A percentile compares a stretch with the other conserved stretches of the same genome.
These are phyloP conservation scores for Anableps anableps DNA, from an alignment of 2,797 vertebrate species.

Conservation along the genomic window DNA sequence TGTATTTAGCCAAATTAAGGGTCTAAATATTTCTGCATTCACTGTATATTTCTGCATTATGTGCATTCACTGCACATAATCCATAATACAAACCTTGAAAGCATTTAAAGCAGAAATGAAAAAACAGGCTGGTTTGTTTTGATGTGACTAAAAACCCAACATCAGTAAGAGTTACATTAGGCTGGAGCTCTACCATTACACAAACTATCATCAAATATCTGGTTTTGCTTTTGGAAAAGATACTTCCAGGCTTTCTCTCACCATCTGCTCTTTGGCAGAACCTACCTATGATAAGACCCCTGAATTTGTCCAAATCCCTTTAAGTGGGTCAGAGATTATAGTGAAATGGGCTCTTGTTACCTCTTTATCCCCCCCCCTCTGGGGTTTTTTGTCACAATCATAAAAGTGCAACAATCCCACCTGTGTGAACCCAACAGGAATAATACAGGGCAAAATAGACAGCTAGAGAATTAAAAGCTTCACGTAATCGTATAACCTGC, in stretches of 20 bases:
- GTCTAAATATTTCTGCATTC: too few species aligned
- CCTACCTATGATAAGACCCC: slow-evolving; percentile 37
- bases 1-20: too few species aligned
- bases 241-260: slow-evolving; percentile 12
- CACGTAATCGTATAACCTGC: slow-evolving; percentile 20
- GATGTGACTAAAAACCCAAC: background rate
- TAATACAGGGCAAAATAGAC: slow-evolving; percentile 7
- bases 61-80: background rate
- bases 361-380: background rate
- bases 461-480: slow-evolving; percentile 12
- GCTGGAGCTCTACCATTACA: background rate
- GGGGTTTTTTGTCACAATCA: slow-evolving; percentile 14
- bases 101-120: background rate
- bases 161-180: slow-evolving; percentile 13
- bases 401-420: slow-evolving; percentile 28
- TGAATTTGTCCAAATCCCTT: slow-evolving; percentile 46
- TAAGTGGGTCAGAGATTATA: slow-evolving; percentile 67
- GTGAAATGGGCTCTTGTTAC: slow-evolving; percentile 29
- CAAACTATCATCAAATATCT: slow-evolving; percentile 14
- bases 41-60: background rate
- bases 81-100: background rate
- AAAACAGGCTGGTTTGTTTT: background rate
- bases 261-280: slow-evolving; percentile 42
- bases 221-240: background rate
- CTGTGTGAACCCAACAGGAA: slow-evolving; percentile 52